Evolutionary conservation across 2,888 invertebrate genomes (phyloP), one percentile per base, ranked within the genome.

Genomic region (Scotopteryx bipunctaria): DNA sequence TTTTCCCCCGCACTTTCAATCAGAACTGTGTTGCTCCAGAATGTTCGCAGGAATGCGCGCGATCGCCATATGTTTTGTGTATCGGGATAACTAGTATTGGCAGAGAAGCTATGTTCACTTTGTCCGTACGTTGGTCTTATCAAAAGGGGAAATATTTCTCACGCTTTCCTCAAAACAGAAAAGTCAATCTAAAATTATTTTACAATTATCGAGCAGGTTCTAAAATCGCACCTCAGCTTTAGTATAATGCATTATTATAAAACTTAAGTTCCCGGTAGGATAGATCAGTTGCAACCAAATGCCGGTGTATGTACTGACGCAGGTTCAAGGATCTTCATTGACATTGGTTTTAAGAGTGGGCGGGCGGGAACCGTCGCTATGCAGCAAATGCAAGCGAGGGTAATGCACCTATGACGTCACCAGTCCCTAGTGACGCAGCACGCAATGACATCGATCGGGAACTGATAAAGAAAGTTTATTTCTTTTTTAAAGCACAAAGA

Each of bases 61-160:
- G 69, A 71, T 68, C 68, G 80, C 79, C 86, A 84, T 84, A 83
- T 84, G 86, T 83, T 86, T 83, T 73, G 70, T 82, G 67, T 72
- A 63, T 63, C 66, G 71, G 71, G 67, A 73, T 78, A 72, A 65
- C 71, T 71, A 67, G 74, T 71, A 76, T 75, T 76, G 71, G 76
- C 73, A 69, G 62, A 57, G 27, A 51, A 55, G 45, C 44, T 49
- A 31, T 36, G 35, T 40, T 47, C 27, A 45, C 29, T 44, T 32
- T 50, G 36, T 35, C n/a, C 19, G 46, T 38, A 9, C 46, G 43
- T 50, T 43, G 43, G 25, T 48, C 29, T 13, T 35, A 36, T 36
- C 36, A 29, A 41, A 25, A 13, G 9, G 3, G 29, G 23, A 47
- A n/a, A 38, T 11, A 42, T 19, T 13, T 38, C 14, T 17, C 11